Conservation (phyloP, 1,140 invertebrate genomes). For the Meteorus sp. region DNA sequence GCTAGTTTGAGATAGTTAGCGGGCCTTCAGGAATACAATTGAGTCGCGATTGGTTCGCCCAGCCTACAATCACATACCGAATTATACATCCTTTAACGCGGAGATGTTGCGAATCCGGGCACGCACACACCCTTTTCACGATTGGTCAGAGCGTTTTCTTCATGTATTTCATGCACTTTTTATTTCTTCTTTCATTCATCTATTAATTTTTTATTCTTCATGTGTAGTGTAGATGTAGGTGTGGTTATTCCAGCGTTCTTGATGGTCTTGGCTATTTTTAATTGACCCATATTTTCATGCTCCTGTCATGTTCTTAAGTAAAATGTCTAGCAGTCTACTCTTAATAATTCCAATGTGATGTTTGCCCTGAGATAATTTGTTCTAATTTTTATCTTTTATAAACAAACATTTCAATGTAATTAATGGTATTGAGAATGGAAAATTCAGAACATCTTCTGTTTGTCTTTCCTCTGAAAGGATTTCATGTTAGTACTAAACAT, state of each 20-base stretch:
- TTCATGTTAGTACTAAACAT: too few relatives aligned
- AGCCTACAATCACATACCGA: conserved; percentile 55
- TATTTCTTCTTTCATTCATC: background rate
- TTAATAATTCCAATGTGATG: too few relatives aligned
- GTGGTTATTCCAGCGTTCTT: background rate
- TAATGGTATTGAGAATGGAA: too few relatives aligned
- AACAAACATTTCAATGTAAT: too few relatives aligned
- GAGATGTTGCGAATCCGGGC: conserved; percentile 47
- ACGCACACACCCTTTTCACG: conserved; percentile 40
- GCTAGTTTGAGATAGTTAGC: conserved; percentile 60
- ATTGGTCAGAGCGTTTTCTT: conserved; percentile 14
- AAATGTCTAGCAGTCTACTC: too few relatives aligned
- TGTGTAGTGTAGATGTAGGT: background rate
- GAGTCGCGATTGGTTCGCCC: conserved; percentile 52
- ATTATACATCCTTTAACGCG: conserved; percentile 53
- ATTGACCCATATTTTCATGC: too few relatives aligned
- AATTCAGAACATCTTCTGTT: too few relatives aligned
- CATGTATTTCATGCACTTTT: background rate
- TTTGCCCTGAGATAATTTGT: too few relatives aligned
- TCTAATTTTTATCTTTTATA: too few relatives aligned
- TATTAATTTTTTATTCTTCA: background rate
- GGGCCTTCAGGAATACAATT: conserved; percentile 58
- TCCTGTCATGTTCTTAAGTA: too few relatives aligned
- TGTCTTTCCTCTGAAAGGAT: too few relatives aligned
- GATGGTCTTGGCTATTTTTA: too few relatives aligned